phyloP scores from a whole-genome alignment of 2,888 invertebrate genomes.

The Hypsopygia costalis region DNA sequence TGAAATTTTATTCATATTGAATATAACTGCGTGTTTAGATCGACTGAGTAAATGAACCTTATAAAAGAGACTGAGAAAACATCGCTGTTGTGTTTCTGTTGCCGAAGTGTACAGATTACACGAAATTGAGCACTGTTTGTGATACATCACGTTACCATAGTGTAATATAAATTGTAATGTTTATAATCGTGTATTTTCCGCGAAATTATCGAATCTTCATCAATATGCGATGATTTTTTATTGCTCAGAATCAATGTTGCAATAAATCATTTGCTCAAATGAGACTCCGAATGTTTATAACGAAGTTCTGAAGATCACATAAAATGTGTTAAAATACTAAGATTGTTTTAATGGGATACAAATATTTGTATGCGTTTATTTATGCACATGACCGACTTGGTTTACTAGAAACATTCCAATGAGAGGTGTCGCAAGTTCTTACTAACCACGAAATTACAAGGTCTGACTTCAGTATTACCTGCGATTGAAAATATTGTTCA shows the following conservation, averaged over 20 bases:
- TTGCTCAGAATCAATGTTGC: background rate
- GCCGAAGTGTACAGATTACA: too few species aligned
- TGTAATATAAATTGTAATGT: conserved; percentile 24
- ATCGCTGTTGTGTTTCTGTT: too few species aligned
- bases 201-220: background rate
- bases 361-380: background rate
- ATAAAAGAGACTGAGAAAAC: too few species aligned
- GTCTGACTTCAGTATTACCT: conserved; percentile 62
- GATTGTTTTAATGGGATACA: background rate
- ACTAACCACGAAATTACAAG: conserved; percentile 7
- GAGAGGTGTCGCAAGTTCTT: background rate
- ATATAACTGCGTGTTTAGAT: too few species aligned
- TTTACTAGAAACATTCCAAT: conserved; percentile 12
- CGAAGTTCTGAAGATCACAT: conserved; percentile 12
- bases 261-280: conserved; percentile 15
- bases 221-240: background rate
- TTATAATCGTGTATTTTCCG: background rate
- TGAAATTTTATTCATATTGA: too few species aligned
- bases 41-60: too few species aligned
- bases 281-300: conserved; percentile 11
- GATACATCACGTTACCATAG: conserved; percentile 44
- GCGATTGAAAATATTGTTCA: conserved; percentile 43
- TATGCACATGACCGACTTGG: background rate
- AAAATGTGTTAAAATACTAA: background rate
- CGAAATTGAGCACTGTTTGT: conserved; percentile 31